Evolutionary conservation across 1,140 invertebrate genomes (phyloP), one percentile per base, ranked within the genome.

Genomic region (Aphelenchoides avenae): DNA sequence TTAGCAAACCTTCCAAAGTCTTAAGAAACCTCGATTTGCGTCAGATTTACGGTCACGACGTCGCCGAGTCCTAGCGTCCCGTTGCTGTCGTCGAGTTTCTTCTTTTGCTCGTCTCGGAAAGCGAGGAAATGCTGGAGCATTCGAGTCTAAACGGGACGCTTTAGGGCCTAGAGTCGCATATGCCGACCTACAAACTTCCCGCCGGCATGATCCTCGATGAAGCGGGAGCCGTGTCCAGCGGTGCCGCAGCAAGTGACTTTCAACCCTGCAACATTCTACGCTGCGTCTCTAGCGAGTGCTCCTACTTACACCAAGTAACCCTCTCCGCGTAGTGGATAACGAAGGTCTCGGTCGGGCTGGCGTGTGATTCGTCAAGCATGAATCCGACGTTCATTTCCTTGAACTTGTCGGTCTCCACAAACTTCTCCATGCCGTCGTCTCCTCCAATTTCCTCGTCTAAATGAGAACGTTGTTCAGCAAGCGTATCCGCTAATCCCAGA

Each of bases 401-500:
- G 71, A 92, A 94, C 34, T 87, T 84, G 22, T 85, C 75, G 0
- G 84, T 86, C 11, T 84, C 73, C 0, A 90, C 83, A 80, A 91
- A 92, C 52, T 82, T 77, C 53, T 83, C 79, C 89, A 94, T 91
- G 20, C 89, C 89, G 39, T 85, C 81, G 1, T 81, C 75, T 1
- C 89, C 89, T 0, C 89, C 90, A 69, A 88, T 86, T 81, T 95
- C 91, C 78, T 95, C 91, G 80, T 94, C 90, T 86, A 54, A 69
- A 18, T 31, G n/a, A n/a, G n/a, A n/a, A n/a, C n/a, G n/a, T n/a
- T n/a, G n/a, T n/a, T n/a, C n/a, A n/a, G n/a, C n/a, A n/a, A n/a
- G n/a, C n/a, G n/a, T n/a, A n/a, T n/a, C n/a, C n/a, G n/a, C n/a
- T n/a, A n/a, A n/a, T n/a, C n/a, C n/a, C n/a, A n/a, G n/a, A n/a